These are phyloP conservation scores for Metellina segmentata DNA, from an alignment of 2,888 invertebrate species.

Conservation along the genomic window DNA sequence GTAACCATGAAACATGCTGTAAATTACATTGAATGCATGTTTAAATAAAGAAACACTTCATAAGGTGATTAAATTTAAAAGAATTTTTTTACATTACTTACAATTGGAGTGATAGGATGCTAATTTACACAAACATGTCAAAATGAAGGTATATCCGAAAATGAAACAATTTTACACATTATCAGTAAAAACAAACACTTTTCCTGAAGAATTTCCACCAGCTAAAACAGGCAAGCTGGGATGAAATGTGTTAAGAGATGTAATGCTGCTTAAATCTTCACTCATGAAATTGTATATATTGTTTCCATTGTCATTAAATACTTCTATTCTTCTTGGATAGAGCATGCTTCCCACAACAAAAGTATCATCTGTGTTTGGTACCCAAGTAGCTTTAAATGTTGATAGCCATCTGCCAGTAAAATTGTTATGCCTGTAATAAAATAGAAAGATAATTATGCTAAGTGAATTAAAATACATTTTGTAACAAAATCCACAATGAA, in stretches of 20 bases:
- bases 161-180: too few species aligned
- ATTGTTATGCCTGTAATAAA: constrained; percentile 81
- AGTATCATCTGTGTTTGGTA: constrained; percentile 81
- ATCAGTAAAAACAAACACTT: constrained; percentile 81
- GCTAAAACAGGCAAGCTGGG: constrained; percentile 81
- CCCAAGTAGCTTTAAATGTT: constrained; percentile 82
- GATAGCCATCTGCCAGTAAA: constrained; percentile 82
- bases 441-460: constrained; percentile 70
- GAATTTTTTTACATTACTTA: too few species aligned
- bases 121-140: too few species aligned
- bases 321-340: constrained; percentile 81
- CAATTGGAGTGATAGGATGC: too few species aligned
- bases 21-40: too few species aligned
- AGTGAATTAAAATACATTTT: neutral
- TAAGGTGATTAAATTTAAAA: too few species aligned
- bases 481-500: neutral
- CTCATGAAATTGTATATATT: constrained; percentile 79
- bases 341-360: constrained; percentile 82
- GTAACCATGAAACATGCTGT: too few species aligned
- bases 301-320: constrained; percentile 80
- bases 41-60: too few species aligned
- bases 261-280: constrained; percentile 80
- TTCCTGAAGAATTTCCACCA: constrained; percentile 82
- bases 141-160: too few species aligned
- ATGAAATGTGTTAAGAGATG: constrained; percentile 81